phyloP scores from a whole-genome alignment of 2,888 invertebrate species.

The Cremastobaeus sp. region DNA sequence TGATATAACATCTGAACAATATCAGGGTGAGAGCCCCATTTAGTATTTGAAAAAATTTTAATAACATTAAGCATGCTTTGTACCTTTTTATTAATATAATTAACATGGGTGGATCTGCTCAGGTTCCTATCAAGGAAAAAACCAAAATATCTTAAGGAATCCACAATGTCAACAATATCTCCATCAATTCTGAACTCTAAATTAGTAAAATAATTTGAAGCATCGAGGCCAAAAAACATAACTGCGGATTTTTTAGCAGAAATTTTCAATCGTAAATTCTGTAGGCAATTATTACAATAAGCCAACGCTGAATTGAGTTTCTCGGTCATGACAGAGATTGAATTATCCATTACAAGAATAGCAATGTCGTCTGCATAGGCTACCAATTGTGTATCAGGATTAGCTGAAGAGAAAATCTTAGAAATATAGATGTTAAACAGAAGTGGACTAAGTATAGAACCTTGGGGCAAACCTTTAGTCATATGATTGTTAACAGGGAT shows the following conservation, averaged over 20 bases:
- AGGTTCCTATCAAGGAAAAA: not conserved
- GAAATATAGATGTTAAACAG: not conserved
- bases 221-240: not conserved
- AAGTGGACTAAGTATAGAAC: not conserved
- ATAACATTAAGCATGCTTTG: not conserved
- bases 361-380: conserved; percentile 6
- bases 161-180: not conserved
- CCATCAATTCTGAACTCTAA: not conserved
- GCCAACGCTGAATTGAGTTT: not conserved
- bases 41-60: not conserved
- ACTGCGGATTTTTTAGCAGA: not conserved
- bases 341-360: no score
- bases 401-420: not conserved
- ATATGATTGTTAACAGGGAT: not conserved
- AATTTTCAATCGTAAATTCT: not conserved
- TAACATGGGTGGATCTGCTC: not conserved
- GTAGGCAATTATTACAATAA: not conserved
- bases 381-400: not conserved
- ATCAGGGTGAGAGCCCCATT: not conserved
- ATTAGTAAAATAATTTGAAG: not conserved
- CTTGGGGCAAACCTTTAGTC: not conserved
- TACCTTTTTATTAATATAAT: not conserved
- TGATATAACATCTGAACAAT: not conserved
- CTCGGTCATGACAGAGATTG: not conserved
- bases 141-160: not conserved